Evolutionary conservation across 2,113 vertebrate species (phyloP), one percentile per base, ranked within the genome.

Genomic region (Pterocles burchelli): DNA sequence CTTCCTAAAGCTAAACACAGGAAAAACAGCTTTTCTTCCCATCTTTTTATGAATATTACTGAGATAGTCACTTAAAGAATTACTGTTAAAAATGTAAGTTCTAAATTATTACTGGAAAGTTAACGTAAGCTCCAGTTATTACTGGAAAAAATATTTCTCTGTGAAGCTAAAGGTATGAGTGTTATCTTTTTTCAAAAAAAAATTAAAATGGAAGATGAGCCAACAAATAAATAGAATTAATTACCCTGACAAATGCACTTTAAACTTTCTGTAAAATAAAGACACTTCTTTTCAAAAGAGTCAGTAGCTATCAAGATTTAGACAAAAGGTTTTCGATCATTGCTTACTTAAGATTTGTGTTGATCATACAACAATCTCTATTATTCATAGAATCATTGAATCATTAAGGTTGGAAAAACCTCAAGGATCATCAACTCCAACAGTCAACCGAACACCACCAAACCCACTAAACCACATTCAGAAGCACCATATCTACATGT

Each of bases 311-410:
- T 57, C 14, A 71, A 57, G 10, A 4, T 26, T 78, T 73, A 65
- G 16, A 51, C 8, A 68, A 58, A 73, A 41, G 1, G 1, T 10
- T 66, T 62, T 57, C 0, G 0, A 13, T 58, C 16, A 15, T 28
- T 65, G 10, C 10, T 71, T 75, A 14, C 6, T 17, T 28, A 9
- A 75, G 9, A 46, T 75, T 71, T 61, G 9, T 65, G 29, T 36
- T 41, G 62, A 36, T 12, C 2, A 13, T n/a, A 36, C 2, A 10
- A 52, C 45, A 55, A 7, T 66, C 6, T 14, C 33, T 52, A 31
- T 66, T 79, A 65, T 15, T 49, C 38, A 38, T 38, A 38, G 38
- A 38, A 38, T 38, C 38, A 38, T 38, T 38, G 38, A 38, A 38
- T 38, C 38, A 38, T 38, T 38, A 38, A 38, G 38, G 38, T 38